Conservation (phyloP, 2,797 vertebrate genomes). For the Tadarida brasiliensis region DNA sequence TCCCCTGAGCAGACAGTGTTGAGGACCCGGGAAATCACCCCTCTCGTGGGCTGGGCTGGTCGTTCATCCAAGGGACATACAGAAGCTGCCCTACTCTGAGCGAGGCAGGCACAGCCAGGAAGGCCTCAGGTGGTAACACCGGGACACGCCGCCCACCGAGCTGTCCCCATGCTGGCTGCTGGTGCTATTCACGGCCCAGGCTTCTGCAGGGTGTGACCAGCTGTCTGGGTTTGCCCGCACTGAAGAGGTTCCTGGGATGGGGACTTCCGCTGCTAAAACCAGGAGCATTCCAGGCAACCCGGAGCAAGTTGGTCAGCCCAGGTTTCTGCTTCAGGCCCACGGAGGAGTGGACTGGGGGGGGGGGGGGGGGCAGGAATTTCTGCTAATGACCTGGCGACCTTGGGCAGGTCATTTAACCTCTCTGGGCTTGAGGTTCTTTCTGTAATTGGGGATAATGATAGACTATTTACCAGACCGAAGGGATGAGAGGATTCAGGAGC, state of each 20-base stretch:
- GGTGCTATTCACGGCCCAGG: neutral
- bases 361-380: neutral
- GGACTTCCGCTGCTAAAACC: neutral
- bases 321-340: neutral
- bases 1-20: neutral
- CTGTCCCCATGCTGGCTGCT: neutral
- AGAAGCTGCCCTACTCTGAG: neutral
- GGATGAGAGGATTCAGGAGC: neutral
- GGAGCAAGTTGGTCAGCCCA: neutral
- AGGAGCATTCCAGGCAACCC: neutral
- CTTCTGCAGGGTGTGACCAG: neutral
- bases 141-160: accelerated
- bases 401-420: neutral
- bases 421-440: neutral
- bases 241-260: neutral
- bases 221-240: neutral
- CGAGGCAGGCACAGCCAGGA: accelerated
- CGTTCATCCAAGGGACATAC: neutral
- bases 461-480: neutral
- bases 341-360: neutral
- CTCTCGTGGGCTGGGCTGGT: neutral
- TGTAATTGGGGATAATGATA: accelerated
- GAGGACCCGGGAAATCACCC: accelerated
- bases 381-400: neutral
- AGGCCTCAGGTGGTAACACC: no score